Conservation (phyloP, 2,113 vertebrate species). For the Odontophorus gujanensis region DNA sequence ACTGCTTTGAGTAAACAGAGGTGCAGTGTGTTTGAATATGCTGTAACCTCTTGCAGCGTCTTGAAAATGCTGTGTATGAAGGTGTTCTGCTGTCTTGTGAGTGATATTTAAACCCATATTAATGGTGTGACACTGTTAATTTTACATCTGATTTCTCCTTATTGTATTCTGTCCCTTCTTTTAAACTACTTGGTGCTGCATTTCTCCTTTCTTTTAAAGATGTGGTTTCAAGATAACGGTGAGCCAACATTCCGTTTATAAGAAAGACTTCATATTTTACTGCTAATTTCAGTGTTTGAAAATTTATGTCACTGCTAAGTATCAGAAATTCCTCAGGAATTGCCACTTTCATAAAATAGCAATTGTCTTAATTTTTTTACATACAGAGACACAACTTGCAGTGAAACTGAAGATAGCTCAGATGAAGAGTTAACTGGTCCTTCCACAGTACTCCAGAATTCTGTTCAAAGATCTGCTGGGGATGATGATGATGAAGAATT, state of each 20-base stretch:
- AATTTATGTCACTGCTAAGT: background rate
- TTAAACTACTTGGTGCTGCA: background rate
- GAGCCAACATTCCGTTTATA: background rate
- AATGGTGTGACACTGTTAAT: background rate
- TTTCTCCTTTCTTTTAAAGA: background rate
- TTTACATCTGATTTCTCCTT: background rate
- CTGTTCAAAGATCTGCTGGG: background rate
- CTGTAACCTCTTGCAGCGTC: background rate
- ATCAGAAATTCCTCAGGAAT: background rate
- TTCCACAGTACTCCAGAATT: conserved; percentile 70
- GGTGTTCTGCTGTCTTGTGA: background rate
- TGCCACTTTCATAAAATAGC: background rate
- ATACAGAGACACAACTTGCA: conserved; percentile 37
- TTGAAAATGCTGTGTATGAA: background rate
- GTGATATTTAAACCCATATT: background rate
- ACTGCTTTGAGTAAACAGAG: background rate
- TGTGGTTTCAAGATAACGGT: background rate
- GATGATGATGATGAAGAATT: conserved; percentile 75
- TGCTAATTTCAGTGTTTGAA: background rate
- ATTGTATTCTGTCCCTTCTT: background rate
- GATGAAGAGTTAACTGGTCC: conserved; percentile 81
- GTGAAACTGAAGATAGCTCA: conserved; percentile 74
- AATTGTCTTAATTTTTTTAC: background rate
- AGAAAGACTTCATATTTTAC: fast-evolving
- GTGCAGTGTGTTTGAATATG: background rate